A percentile compares a stretch with the other conserved stretches of the same genome.
These are phyloP conservation scores for Hozukius guyotensis DNA, from an alignment of 2,797 vertebrate genomes.

Conservation along the genomic window DNA sequence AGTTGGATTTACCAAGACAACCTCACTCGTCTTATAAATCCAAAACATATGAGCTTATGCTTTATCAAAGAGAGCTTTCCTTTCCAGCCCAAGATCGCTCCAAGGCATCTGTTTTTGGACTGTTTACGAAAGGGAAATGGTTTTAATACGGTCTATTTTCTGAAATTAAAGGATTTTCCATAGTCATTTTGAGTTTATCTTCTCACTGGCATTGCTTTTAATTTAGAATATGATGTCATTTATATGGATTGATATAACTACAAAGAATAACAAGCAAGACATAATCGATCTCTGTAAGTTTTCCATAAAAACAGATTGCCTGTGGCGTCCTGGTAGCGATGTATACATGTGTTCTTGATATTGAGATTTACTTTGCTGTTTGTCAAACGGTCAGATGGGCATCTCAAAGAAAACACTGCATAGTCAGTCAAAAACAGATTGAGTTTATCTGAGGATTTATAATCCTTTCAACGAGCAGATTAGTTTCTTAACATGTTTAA, in stretches of 20 bases:
- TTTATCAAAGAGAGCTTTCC: constrained; percentile 26
- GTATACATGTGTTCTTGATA: constrained; percentile 24
- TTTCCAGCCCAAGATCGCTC: constrained; percentile 26
- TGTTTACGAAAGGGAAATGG: neutral
- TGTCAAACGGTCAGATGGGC: neutral
- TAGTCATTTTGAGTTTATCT: neutral
- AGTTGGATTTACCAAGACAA: constrained; percentile 16
- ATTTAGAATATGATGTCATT: constrained; percentile 23
- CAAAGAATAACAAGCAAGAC: constrained; percentile 1
- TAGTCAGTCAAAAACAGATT: neutral
- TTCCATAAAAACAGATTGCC: constrained; percentile 3
- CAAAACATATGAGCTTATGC: constrained; percentile 18
- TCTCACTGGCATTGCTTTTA: constrained; percentile 7
- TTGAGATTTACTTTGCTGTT: neutral
- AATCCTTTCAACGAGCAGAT: neutral
- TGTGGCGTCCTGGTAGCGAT: neutral
- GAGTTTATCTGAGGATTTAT: neutral
- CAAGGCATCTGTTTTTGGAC: constrained; percentile 20
- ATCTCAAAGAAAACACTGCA: neutral
- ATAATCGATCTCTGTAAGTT: neutral
- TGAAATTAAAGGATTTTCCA: constrained; percentile 21
- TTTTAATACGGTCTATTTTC: constrained; percentile 7
- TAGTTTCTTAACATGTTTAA: neutral
- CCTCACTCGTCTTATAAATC: constrained; percentile 14
- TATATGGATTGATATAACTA: constrained; percentile 2